phyloP scores from a whole-genome alignment of 2,888 invertebrate genomes.

The Himalopsyche anomala region DNA sequence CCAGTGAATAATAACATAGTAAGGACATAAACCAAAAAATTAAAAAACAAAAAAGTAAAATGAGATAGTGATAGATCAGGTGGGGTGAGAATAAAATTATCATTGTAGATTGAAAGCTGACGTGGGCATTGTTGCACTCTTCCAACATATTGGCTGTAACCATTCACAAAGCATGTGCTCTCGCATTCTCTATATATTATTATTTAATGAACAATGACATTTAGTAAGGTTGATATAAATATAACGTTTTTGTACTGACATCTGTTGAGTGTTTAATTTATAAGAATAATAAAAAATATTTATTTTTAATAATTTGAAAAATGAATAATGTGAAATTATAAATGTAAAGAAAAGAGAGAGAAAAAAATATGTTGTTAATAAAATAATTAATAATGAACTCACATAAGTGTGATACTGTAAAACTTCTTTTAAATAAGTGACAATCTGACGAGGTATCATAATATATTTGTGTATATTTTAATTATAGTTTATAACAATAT shows the following conservation, averaged over 20 bases:
- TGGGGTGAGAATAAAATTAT: constrained; percentile 37
- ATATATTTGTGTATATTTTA: no score
- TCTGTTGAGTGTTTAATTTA: constrained; percentile 17
- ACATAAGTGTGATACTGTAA: background rate
- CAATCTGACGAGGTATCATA: no score
- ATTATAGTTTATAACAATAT: no score
- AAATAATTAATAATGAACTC: no score
- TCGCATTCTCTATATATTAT: constrained; percentile 17
- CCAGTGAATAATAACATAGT: constrained; percentile 37
- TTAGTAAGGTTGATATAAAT: background rate
- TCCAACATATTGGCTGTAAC: constrained; percentile 43
- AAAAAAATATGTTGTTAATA: constrained; percentile 34
- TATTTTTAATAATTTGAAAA: background rate
- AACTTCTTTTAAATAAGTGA: no score
- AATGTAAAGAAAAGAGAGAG: constrained; percentile 17
- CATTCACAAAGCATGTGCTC: constrained; percentile 43
- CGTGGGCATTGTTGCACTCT: constrained; percentile 41
- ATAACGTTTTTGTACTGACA: constrained; percentile 17
- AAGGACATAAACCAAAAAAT: constrained; percentile 12
- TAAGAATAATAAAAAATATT: background rate
- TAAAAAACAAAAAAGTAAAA: constrained; percentile 6
- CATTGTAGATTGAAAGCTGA: constrained; percentile 23
- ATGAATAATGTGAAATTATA: background rate
- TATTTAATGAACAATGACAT: constrained; percentile 8
- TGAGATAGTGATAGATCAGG: constrained; percentile 29